A percentile compares a stretch with the other conserved stretches of the same genome.
Evolutionary conservation across 2,113 vertebrate species (phyloP).

Genomic region (Callionymus lyra): DNA sequence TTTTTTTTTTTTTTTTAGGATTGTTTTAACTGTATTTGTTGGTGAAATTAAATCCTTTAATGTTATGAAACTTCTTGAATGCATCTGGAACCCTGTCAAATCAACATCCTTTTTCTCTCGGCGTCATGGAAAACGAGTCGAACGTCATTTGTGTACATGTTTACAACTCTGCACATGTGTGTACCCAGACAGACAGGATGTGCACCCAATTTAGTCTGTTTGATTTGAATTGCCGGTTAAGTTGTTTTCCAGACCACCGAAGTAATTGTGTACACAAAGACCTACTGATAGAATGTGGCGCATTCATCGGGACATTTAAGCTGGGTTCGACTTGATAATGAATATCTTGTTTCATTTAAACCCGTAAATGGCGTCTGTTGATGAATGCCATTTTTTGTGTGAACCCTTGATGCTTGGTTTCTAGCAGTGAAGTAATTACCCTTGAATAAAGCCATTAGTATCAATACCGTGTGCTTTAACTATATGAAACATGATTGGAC

Average conservation of each 20-base stretch:
- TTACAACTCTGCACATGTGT: slow-evolving; percentile 22
- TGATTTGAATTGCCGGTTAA: background rate
- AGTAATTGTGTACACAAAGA: slow-evolving; percentile 2
- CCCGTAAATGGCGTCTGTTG: no score
- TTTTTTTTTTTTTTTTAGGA: no score
- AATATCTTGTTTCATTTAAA: no score
- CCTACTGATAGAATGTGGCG: background rate
- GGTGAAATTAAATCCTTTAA: background rate
- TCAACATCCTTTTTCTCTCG: slow-evolving; percentile 11
- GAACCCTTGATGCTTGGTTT: no score
- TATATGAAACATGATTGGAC: no score
- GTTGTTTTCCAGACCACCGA: background rate
- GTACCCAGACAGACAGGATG: slow-evolving; percentile 12
- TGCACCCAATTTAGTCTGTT: slow-evolving; percentile 4
- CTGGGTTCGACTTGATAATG: background rate
- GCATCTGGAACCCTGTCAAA: background rate
- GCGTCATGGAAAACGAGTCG: slow-evolving; percentile 33
- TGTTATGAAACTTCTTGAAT: background rate
- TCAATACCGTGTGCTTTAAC: no score
- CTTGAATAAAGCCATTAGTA: no score
- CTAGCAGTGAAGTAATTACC: no score
- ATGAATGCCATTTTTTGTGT: no score
- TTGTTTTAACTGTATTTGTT: background rate
- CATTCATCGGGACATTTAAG: background rate
- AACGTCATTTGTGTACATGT: slow-evolving; percentile 13